Conservation (phyloP, 2,113 vertebrate species). For the Lipophrys pholis region DNA sequence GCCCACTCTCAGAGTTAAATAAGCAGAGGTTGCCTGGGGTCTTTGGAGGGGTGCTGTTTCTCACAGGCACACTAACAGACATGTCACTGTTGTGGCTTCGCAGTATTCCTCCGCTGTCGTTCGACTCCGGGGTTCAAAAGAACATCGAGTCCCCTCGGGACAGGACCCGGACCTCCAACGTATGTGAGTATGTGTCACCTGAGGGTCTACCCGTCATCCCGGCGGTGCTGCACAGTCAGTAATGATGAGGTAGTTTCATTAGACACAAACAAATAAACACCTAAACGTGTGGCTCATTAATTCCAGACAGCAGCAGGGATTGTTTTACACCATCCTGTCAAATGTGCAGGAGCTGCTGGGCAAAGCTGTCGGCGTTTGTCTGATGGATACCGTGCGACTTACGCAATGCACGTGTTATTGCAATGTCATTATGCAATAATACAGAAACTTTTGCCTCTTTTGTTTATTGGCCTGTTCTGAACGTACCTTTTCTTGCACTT, state of each 20-base stretch:
- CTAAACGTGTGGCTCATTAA: conserved; percentile 17
- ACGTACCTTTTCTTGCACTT: too few species aligned
- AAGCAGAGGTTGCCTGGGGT: conserved; percentile 43
- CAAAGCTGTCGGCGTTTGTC: background rate
- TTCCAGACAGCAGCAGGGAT: background rate
- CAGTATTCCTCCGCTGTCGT: conserved; percentile 40
- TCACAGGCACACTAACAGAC: conserved; percentile 59
- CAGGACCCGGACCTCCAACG: background rate
- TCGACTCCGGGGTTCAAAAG: conserved; percentile 47
- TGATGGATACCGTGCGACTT: background rate
- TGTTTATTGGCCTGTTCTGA: too few species aligned
- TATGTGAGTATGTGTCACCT: conserved; percentile 4
- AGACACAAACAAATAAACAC: conserved; percentile 21
- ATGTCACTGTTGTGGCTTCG: conserved; percentile 39
- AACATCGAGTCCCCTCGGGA: conserved; percentile 32
- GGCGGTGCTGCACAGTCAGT: conserved; percentile 9
- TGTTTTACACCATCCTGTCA: conserved; percentile 28
- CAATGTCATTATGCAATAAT: background rate
- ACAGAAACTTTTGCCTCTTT: background rate
- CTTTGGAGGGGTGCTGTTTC: conserved; percentile 40
- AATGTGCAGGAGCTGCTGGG: conserved; percentile 1
- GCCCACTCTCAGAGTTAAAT: conserved; percentile 18
- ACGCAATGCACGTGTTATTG: background rate
- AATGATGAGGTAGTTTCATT: conserved; percentile 20
- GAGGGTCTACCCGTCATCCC: conserved; percentile 15